A percentile compares a stretch with the other conserved stretches of the same genome.
These are phyloP conservation scores for Amiota minor DNA, from an alignment of 2,888 invertebrate genomes.

Conservation along the genomic window DNA sequence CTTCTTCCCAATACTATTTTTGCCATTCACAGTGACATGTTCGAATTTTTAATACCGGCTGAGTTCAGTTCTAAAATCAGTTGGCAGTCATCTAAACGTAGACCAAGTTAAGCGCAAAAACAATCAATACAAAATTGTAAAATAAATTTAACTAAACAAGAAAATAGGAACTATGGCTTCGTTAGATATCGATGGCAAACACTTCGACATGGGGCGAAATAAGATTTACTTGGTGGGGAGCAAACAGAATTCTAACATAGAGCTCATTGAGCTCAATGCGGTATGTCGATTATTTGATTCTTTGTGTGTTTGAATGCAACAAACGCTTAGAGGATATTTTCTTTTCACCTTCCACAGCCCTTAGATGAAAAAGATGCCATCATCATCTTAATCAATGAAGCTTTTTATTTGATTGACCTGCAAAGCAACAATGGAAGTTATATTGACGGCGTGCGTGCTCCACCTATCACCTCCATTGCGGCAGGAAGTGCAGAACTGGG, in stretches of 20 bases:
- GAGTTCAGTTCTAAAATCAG: too few relatives aligned
- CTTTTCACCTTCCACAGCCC: neutral
- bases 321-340: neutral
- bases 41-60: neutral
- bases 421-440: neutral
- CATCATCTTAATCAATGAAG: neutral
- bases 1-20: neutral
- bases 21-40: neutral
- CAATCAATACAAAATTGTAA: too few relatives aligned
- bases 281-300: neutral
- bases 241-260: neutral
- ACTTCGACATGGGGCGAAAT: neutral
- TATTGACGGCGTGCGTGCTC: neutral
- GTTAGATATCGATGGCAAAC: conserved; percentile 3
- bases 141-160: neutral
- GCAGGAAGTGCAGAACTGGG: neutral
- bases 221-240: neutral
- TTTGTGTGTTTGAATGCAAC: neutral
- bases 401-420: conserved; percentile 10
- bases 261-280: neutral
- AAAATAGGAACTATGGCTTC: conserved; percentile 3
- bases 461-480: neutral
- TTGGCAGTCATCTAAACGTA: too few relatives aligned
- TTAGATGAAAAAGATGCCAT: conserved; percentile 4
- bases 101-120: too few relatives aligned